A percentile compares a stretch with the other conserved stretches of the same genome.
These are phyloP conservation scores for Oceanodroma tethys DNA, from an alignment of 2,113 vertebrate genomes.

Conservation along the genomic window DNA sequence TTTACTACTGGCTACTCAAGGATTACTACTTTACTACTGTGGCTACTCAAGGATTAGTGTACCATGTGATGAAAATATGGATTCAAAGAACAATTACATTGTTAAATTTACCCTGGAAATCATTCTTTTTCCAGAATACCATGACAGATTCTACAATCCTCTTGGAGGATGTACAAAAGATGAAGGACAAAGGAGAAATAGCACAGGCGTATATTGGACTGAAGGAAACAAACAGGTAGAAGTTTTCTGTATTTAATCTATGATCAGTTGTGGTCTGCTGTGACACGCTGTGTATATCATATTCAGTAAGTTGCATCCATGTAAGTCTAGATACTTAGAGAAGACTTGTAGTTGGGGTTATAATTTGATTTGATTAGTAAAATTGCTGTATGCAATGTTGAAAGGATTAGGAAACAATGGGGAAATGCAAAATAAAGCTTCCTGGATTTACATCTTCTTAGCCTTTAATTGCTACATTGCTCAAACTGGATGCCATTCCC, in stretches of 20 bases:
- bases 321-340: neutral
- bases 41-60: neutral
- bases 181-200: conserved; percentile 94
- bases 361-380: neutral
- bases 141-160: conserved; percentile 93
- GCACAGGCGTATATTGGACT: conserved; percentile 95
- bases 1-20: too few relatives aligned
- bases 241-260: neutral
- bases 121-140: conserved; percentile 80
- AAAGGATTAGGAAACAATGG: neutral
- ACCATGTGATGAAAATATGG: neutral
- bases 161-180: conserved; percentile 90
- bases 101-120: neutral
- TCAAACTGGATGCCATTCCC: neutral
- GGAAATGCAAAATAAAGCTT: neutral
- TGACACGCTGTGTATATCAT: fast-evolving
- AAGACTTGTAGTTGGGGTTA: neutral
- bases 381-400: neutral
- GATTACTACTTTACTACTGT: too few relatives aligned
- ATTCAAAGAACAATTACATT: neutral
- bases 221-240: conserved; percentile 94
- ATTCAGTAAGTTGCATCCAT: neutral
- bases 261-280: neutral
- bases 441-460: neutral
- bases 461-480: neutral